These are phyloP conservation scores for Regulus satrapa DNA, from an alignment of 2,113 vertebrate genomes.

Conservation along the genomic window DNA sequence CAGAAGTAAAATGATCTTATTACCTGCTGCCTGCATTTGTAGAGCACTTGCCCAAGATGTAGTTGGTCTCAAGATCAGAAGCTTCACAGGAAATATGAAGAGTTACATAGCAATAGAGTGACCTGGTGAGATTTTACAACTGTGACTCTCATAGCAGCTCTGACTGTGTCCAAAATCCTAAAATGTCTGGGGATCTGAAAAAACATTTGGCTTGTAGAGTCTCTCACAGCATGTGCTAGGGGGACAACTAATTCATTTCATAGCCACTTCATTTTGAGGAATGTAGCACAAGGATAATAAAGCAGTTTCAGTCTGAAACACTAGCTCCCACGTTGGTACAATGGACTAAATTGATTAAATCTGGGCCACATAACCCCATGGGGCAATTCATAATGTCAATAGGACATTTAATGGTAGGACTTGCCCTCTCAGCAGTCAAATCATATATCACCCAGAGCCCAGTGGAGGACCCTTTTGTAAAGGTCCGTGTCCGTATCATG, in stretches of 20 bases:
- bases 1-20: not conserved
- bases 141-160: not conserved
- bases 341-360: not conserved
- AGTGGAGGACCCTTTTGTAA: not conserved
- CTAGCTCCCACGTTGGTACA: not conserved
- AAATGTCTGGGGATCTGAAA: not conserved
- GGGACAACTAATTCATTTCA: not conserved
- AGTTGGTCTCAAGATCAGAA: not conserved
- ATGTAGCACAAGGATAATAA: not conserved
- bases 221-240: not conserved
- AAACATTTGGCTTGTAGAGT: not conserved
- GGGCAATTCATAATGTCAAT: not conserved
- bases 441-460: not conserved
- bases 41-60: not conserved
- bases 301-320: not conserved
- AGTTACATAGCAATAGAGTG: not conserved
- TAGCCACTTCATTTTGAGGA: not conserved
- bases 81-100: not conserved
- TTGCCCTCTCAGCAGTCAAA: not conserved
- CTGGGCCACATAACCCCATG: not conserved
- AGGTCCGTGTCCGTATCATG: not conserved
- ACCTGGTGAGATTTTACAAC: not conserved
- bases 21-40: not conserved
- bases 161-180: not conserved
- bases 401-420: not conserved